These are phyloP conservation scores for Heterodera carotae DNA, from an alignment of 1,140 invertebrate genomes.

Conservation along the genomic window DNA sequence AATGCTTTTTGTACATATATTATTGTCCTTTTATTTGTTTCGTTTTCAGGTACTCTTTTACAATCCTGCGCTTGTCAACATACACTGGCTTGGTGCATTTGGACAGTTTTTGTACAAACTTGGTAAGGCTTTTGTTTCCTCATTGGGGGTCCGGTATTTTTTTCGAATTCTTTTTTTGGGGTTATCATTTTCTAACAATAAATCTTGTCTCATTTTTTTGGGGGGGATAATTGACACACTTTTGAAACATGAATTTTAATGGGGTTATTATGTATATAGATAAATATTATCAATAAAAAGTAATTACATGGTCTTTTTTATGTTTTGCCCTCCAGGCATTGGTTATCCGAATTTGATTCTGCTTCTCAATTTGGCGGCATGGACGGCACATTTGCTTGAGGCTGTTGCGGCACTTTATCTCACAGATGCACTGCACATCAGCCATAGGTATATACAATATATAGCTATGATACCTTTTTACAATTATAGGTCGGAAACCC, in stretches of 20 bases:
- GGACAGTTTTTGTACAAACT: slow-evolving; percentile 39
- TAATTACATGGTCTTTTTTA: background rate
- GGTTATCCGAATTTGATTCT: slow-evolving; percentile 35
- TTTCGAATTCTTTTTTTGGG: slow-evolving; percentile 7
- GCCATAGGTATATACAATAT: slow-evolving; percentile 11
- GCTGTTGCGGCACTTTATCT: slow-evolving; percentile 30
- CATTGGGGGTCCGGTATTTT: background rate
- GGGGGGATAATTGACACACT: too few relatives aligned
- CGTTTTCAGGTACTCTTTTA: slow-evolving; percentile 43
- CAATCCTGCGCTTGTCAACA: slow-evolving; percentile 41
- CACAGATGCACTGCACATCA: background rate
- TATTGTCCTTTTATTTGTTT: background rate
- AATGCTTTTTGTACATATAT: background rate
- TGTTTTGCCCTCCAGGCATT: slow-evolving; percentile 23
- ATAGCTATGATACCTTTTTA: background rate
- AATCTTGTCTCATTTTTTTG: too few relatives aligned
- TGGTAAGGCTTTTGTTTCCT: slow-evolving; percentile 1
- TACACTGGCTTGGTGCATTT: slow-evolving; percentile 1
- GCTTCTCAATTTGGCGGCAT: slow-evolving; percentile 53
- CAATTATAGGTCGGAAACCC: background rate
- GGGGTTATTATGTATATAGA: too few relatives aligned
- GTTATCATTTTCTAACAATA: too few relatives aligned
- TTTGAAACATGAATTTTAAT: too few relatives aligned
- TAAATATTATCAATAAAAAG: too few relatives aligned
- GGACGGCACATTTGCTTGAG: slow-evolving; percentile 53